Base-by-base conservation (phyloP, 2,797 vertebrate species). In the Emydoidea blandingii region DNA sequence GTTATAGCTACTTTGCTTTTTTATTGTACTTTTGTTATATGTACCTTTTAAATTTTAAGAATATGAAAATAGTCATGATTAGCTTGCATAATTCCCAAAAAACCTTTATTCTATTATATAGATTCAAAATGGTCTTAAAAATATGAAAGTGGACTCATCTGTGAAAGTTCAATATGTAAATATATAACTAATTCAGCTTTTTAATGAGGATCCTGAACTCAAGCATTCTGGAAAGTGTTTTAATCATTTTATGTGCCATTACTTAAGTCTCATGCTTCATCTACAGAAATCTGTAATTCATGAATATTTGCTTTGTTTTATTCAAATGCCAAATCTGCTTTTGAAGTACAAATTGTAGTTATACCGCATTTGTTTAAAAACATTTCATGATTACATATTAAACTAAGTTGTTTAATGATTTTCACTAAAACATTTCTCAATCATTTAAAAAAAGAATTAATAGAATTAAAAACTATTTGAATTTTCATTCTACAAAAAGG, bases 321-420 rank as follows among this genome's bases (percentile, higher is more conserved):
- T 98, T 98, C 96, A 98, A 98, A 97, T 87, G 85, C 91, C 96
- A 97, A 96, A 97, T 94, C 89, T 96, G 85, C 80, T 92, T 90
- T 81, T 96, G 89, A 97, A 94, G 95, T 98, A 98, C 97, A 98
- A 98, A 98, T 88, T 44, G 94, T 94, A 95, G 90, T 94, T 97
- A 96, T 96, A 97, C 10, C 10, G 90, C 83, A 74, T 81, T 96
- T 97, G 92, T 97, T 98, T 98, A 98, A 97, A 98, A 98, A 98
- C 95, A 97, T 86, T 83, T 94, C 88, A 89, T 1, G 11, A 83
- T 97, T 97, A 94, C 95, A 94, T 31, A 96, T 94, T 96, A 98
- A 98, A 97, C 95, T 79, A 96, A 98, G 96, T 95, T 97, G 96
- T 94, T 96, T 65, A 97, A 91, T 83, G 44, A 91, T 96, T 95